Percentiles rank a stretch among this genome's conserved stretches.
Evolutionary conservation across 2,797 vertebrate genomes (phyloP).

Genomic region (Oreochromis mossambicus): DNA sequence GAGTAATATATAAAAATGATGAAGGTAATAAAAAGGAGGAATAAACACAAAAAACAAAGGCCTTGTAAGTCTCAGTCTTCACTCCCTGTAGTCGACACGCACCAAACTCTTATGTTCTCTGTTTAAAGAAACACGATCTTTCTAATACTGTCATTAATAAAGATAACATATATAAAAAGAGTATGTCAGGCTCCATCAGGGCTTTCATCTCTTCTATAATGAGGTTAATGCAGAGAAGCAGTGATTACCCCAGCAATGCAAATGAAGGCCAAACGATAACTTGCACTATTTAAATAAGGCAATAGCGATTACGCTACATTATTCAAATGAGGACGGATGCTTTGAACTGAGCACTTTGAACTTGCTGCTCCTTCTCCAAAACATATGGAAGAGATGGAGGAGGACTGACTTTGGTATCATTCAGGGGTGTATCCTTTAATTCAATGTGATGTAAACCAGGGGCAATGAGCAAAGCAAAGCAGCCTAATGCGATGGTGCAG

Average conservation of each 20-base stretch:
- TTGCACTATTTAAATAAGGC: constrained; percentile 78
- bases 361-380: constrained; percentile 54
- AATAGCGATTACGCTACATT: constrained; percentile 73
- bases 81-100: constrained; percentile 11
- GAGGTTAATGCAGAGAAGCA: constrained; percentile 71
- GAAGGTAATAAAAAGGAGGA: not conserved
- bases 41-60: not conserved
- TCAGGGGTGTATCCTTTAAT: constrained; percentile 51
- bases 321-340: constrained; percentile 70
- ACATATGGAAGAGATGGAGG: constrained; percentile 54
- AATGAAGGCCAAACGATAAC: constrained; percentile 76
- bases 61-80: not conserved
- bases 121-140: constrained; percentile 62
- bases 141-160: constrained; percentile 68
- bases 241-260: constrained; percentile 70
- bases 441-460: constrained; percentile 65
- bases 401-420: constrained; percentile 53
- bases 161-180: constrained; percentile 69
- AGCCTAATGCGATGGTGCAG: constrained; percentile 7
- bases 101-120: constrained; percentile 48
- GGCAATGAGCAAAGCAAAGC: constrained; percentile 45
- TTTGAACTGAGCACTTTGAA: constrained; percentile 71
- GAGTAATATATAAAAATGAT: not conserved
- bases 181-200: constrained; percentile 66
- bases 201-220: constrained; percentile 69